Evolutionary conservation across 2,113 vertebrate genomes (phyloP), one percentile per base, ranked within the genome.

Genomic region (Papio anubis): DNA sequence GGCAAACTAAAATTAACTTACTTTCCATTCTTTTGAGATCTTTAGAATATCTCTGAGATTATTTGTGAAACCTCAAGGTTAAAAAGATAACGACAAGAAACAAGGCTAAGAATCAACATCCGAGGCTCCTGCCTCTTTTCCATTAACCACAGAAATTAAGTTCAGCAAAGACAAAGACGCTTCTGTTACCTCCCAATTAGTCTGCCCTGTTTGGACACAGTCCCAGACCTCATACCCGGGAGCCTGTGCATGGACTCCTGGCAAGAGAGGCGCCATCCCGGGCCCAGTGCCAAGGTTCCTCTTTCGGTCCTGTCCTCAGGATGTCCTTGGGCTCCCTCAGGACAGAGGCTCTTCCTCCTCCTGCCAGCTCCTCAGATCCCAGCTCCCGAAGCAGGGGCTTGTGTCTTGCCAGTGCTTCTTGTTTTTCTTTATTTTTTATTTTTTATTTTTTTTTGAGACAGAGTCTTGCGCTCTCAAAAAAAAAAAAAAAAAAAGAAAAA

Each of bases 161-260:
- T 78, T 45, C 59, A 27, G 50, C 70, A 80, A 93, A 90, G 84
- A 96, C 93, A 97, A 84, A 96, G 96, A 85, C 11, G 50, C 79
- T 89, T 96, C 89, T 97, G 96, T 98, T 40, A 20, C 61, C 83
- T 73, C 73, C 43, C n/a, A 35, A 43, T 45, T 78, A 38, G 87
- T 27, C 61, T 82, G 55, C 8, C 87, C 93, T 10, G 11, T 55
- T 87, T 95, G 97, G 88, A 89, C 23, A 0, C 35, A 0, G 3
- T 91, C 90, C 94, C 17, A 0, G 93, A 88, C 18, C 89, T 79
- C 4, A 4, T 16, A 38, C 32, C 21, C 70, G 0, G 0, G 12
- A 10, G 73, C 80, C 40, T 72, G 12, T 35, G 85, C 59, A 45
- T 21, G 16, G 85, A 66, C 18, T 83, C 75, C 81, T 68, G 85